Base-by-base conservation (phyloP, 2,113 vertebrate species). In the Perca schrenkii region DNA sequence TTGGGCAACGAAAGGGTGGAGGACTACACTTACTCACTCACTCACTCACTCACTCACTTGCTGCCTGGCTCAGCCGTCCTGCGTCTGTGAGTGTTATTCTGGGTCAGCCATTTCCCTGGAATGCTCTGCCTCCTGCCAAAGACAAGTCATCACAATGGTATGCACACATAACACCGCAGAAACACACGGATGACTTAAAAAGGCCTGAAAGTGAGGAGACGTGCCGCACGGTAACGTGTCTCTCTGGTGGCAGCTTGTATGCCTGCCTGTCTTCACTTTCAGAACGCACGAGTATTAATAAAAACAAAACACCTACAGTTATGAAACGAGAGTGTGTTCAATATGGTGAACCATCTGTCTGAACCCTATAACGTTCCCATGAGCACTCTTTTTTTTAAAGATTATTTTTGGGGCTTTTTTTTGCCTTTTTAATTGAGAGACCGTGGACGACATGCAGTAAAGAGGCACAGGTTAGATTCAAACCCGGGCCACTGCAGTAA, bases 121-220 rank as follows among this genome's bases (percentile, higher is more conserved):
- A 95, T 95, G 94, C 88, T 89, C 85, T 57, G 87, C 88, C 89
- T 74, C 87, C 87, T 84, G 91, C 94, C 93, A 94, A 90, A 86
- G 83, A 91, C 79, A 90, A 95, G 93, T 96, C 93, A 95, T 91
- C 88, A 82, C 93, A 93, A 90, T 92, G 94, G 94, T 93, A 96
- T 95, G 94, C 90, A 80, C 89, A 89, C 90, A 87, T 62, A 89
- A 87, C 89, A 80, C 79, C 28, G 70, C 77, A 93, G 88, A 92
- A 94, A 90, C 89, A 91, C 86, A 62, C 62, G 88, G 91, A 94
- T 94, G 94, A 95, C 93, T 95, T 94, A 93, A 95, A 96, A 95
- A 94, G 93, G 94, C 85, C 84, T 87, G 92, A 91, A 87, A 86
- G 88, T 68, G 68, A 64, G 69, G 77, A 86, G 84, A 50, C 50